Evolutionary conservation across 1,140 invertebrate species (phyloP).

Genomic region (Panagrolaimus sp.): DNA sequence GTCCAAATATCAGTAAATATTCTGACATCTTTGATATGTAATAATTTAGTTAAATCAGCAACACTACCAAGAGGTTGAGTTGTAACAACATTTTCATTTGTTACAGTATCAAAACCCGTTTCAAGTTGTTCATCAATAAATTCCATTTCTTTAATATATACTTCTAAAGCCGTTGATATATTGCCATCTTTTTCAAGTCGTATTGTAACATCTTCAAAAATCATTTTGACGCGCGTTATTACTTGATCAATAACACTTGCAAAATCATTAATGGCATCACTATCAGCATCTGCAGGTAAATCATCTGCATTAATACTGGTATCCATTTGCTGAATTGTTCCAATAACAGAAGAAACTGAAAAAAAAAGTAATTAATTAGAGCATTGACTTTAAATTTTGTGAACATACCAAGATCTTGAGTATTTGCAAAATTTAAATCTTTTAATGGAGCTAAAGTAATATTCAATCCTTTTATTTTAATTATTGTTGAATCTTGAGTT

Average conservation of each 20-base stretch:
- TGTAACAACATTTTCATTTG: not conserved
- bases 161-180: slow-evolving; percentile 36
- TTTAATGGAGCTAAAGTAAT: slow-evolving; percentile 33
- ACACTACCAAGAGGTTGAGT: slow-evolving; percentile 13
- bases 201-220: slow-evolving; percentile 32
- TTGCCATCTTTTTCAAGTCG: slow-evolving; percentile 34
- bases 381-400: slow-evolving; percentile 30
- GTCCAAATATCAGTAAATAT: slow-evolving; percentile 41
- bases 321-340: slow-evolving; percentile 25
- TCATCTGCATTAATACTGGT: slow-evolving; percentile 15
- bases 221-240: slow-evolving; percentile 40
- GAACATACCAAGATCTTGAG: slow-evolving; percentile 41
- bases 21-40: slow-evolving; percentile 39
- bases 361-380: slow-evolving; percentile 17
- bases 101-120: not conserved
- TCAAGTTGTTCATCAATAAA: slow-evolving; percentile 41
- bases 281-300: slow-evolving; percentile 23
- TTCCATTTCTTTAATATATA: slow-evolving; percentile 48
- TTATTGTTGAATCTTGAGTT: slow-evolving; percentile 30
- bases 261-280: slow-evolving; percentile 41
- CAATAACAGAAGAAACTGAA: slow-evolving; percentile 41
- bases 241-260: slow-evolving; percentile 39
- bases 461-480: slow-evolving; percentile 31
- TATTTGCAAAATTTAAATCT: slow-evolving; percentile 34
- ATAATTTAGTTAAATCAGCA: slow-evolving; percentile 37